Evolutionary conservation across 92 coral and sea anemone genomes (phyloP).

Genomic region (Paragorgia papillata): DNA sequence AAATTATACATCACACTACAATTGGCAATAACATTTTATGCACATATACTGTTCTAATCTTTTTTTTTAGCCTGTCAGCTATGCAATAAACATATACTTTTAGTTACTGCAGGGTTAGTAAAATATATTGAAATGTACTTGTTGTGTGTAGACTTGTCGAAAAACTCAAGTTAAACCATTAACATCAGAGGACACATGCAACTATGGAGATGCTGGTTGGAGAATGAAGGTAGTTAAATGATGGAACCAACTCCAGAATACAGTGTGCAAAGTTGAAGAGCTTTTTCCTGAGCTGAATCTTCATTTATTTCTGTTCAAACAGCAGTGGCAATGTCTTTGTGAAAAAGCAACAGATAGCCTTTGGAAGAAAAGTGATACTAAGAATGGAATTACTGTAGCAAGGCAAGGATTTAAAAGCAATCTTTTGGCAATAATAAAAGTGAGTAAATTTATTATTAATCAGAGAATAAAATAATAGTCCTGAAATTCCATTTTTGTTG

Average conservation of each 20-base stretch:
- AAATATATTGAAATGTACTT: too few relatives aligned
- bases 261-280: background rate
- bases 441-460: too few relatives aligned
- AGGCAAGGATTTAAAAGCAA: constrained; percentile 75
- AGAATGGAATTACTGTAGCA: constrained; percentile 84
- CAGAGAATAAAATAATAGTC: background rate
- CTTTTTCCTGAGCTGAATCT: too few relatives aligned
- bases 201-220: constrained; percentile 69
- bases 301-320: background rate
- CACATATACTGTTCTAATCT: too few relatives aligned
- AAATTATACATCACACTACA: too few relatives aligned
- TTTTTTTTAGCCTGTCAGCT: too few relatives aligned
- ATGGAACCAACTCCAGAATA: background rate
- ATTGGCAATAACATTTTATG: too few relatives aligned
- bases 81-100: background rate
- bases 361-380: constrained; percentile 90
- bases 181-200: constrained; percentile 18
- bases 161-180: constrained; percentile 30
- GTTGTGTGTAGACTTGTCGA: constrained; percentile 21
- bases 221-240: constrained; percentile 67
- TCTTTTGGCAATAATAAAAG: constrained; percentile 70
- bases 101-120: too few relatives aligned
- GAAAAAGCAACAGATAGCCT: constrained; percentile 45
- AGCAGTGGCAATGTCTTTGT: constrained; percentile 83
- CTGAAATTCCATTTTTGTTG: too few relatives aligned